Base-by-base conservation (phyloP, 2,113 vertebrate genomes). In the Psophia crepitans region DNA sequence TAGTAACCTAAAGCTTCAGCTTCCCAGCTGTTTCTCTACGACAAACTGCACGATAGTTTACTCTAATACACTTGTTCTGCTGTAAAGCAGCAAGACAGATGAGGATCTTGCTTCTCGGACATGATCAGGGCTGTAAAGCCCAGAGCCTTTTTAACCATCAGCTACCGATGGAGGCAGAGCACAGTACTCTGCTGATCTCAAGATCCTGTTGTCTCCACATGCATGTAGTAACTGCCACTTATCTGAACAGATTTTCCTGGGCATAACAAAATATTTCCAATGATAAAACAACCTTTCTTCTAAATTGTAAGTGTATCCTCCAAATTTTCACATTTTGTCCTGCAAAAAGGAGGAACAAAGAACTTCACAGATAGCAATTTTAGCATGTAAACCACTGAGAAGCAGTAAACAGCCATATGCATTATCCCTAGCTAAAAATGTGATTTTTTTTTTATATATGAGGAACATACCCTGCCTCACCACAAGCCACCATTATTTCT, bases 181-280 rank as follows among this genome's bases (percentile, higher is more conserved):
- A 49, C 23, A 37, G 18, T 48, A 37, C 80, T 60, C 68, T 76
- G 53, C 26, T 41, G 21, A 44, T 43, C 46, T 58, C 74, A 54
- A 18, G 3, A 46, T 84, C 27, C 33, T 51, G 17, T 8, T 46
- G 61, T n/a, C 19, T 57, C 41, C 6, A 61, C 51, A 56, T 2
- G 16, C 51, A 68, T 56, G 73, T 0, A 65, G 16, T 18, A 65
- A 49, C n/a, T 39, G 32, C 0, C 0, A n/a, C 12, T 68, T 58
- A 63, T 28, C 30, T 14, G 26, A 89, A 63, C 5, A 2, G 4
- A 81, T 66, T 81, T 84, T 66, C 68, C 39, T 48, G 24, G 12
- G 30, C 6, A 8, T 35, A 89, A 51, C 9, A 56, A 56, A 54
- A 86, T n/a, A 54, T 60, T 11, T 64, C 54, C 53, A 77, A 69